Evolutionary conservation across 1,140 invertebrate species (phyloP).

Genomic region (Samia ricini): DNA sequence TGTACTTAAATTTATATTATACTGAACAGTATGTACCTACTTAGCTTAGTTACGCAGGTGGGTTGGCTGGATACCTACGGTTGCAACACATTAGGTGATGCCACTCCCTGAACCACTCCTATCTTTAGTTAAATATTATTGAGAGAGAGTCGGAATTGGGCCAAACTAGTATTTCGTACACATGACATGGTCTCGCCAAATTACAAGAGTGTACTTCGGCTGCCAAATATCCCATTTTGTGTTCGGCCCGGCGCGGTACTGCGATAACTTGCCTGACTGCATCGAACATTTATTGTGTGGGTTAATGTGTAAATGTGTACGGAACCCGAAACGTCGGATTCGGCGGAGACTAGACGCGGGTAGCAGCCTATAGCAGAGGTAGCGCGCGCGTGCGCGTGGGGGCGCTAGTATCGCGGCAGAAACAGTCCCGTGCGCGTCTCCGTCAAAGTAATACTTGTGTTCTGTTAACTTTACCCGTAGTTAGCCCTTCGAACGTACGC

Average conservation of each 20-base stretch:
- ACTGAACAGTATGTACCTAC: neutral
- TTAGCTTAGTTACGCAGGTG: neutral
- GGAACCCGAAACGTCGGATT: conserved; percentile 9
- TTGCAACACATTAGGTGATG: conserved; percentile 22
- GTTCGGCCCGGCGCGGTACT: conserved; percentile 7
- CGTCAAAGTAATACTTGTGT: conserved; percentile 35
- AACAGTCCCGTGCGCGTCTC: conserved; percentile 58
- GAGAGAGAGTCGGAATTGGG: conserved; percentile 45
- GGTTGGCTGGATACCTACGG: no score
- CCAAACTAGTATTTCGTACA: conserved; percentile 32
- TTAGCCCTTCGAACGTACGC: conserved; percentile 22
- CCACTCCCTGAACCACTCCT: conserved; percentile 41
- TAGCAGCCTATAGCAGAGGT: conserved; percentile 23
- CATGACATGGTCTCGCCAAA: conserved; percentile 14
- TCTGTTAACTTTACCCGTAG: conserved; percentile 15
- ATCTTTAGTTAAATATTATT: conserved; percentile 49
- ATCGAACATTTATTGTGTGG: conserved; percentile 32
- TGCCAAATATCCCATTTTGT: conserved; percentile 17
- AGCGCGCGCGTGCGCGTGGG: conserved; percentile 40
- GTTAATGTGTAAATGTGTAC: conserved; percentile 43
- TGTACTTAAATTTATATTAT: neutral
- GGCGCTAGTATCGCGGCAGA: conserved; percentile 56
- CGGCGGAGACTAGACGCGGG: conserved; percentile 20
- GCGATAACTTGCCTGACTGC: conserved; percentile 25
- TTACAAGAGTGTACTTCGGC: conserved; percentile 13